Conservation (phyloP, 1,140 invertebrate species). For the Drosophila neocordata region DNA sequence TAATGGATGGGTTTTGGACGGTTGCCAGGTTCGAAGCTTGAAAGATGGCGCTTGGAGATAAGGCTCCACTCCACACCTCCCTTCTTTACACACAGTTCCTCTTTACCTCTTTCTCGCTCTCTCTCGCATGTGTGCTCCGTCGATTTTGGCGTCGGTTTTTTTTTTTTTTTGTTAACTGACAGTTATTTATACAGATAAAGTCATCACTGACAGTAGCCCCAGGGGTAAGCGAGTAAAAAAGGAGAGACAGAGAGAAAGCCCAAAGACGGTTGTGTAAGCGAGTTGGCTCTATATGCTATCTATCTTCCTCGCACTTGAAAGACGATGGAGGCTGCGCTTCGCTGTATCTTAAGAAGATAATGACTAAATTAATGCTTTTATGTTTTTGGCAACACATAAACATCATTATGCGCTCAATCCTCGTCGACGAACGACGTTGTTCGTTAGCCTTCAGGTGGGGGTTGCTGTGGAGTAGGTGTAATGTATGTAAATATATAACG, state of each 20-base stretch:
- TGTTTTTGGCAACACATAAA: slow-evolving; percentile 83
- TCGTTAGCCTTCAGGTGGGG: slow-evolving; percentile 13
- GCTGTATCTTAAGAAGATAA: slow-evolving; percentile 82
- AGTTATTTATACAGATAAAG: slow-evolving; percentile 82
- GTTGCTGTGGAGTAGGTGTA: not conserved
- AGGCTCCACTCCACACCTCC: not conserved
- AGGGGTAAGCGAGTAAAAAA: slow-evolving; percentile 29
- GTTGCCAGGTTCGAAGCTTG: slow-evolving; percentile 43
- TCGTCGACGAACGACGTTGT: slow-evolving; percentile 29
- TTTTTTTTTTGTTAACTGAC: slow-evolving; percentile 48
- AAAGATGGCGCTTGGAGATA: slow-evolving; percentile 66
- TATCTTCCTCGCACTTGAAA: slow-evolving; percentile 14
- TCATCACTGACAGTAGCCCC: slow-evolving; percentile 72
- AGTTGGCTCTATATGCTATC: slow-evolving; percentile 17
- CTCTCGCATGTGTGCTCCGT: slow-evolving; percentile 3
- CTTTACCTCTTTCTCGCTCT: not conserved
- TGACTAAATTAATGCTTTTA: slow-evolving; percentile 83
- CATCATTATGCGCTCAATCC: slow-evolving; percentile 82
- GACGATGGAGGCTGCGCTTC: slow-evolving; percentile 13
- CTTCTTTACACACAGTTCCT: not conserved
- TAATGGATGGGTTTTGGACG: slow-evolving; percentile 21
- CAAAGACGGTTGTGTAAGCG: slow-evolving; percentile 9
- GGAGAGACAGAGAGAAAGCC: slow-evolving; percentile 3
- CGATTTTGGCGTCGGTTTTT: slow-evolving; percentile 6
- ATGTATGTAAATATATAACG: not conserved